Evolutionary conservation across 2,113 vertebrate genomes (phyloP).

Genomic region (Apteryx owenii): DNA sequence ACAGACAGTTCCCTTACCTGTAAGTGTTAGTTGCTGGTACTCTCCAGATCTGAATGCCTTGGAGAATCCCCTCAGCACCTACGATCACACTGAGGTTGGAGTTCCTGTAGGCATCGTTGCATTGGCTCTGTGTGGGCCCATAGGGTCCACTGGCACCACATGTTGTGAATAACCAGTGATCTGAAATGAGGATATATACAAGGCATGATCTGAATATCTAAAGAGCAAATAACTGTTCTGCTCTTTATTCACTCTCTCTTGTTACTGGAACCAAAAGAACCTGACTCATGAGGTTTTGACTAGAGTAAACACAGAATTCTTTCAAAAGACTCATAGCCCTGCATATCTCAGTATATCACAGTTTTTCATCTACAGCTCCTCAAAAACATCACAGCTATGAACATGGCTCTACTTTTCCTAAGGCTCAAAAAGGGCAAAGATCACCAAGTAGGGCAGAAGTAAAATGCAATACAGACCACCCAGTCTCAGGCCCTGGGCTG

Average conservation of each 20-base stretch:
- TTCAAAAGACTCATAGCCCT: background rate
- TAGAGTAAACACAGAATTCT: background rate
- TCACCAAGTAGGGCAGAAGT: background rate
- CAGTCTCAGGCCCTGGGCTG: background rate
- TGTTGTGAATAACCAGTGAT: conserved; percentile 91
- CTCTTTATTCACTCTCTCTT: background rate
- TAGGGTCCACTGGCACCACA: conserved; percentile 92
- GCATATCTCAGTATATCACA: background rate
- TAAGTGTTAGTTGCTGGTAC: conserved; percentile 92
- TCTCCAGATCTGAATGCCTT: conserved; percentile 93
- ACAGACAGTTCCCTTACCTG: conserved; percentile 78
- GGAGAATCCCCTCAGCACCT: conserved; percentile 84
- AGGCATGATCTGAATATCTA: background rate
- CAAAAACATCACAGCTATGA: background rate
- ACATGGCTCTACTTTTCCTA: background rate
- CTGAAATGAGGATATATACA: conserved; percentile 47
- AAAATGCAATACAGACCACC: background rate
- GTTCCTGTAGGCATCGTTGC: conserved; percentile 90
- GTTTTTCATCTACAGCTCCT: background rate
- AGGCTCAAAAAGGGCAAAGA: background rate
- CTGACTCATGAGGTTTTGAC: background rate
- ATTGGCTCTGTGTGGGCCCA: conserved; percentile 92
- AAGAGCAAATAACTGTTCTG: background rate
- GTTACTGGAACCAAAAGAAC: background rate
- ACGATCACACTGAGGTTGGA: conserved; percentile 91